These are phyloP conservation scores for Loris lydekkerianus DNA, from an alignment of 2,797 vertebrate species.

Conservation along the genomic window DNA sequence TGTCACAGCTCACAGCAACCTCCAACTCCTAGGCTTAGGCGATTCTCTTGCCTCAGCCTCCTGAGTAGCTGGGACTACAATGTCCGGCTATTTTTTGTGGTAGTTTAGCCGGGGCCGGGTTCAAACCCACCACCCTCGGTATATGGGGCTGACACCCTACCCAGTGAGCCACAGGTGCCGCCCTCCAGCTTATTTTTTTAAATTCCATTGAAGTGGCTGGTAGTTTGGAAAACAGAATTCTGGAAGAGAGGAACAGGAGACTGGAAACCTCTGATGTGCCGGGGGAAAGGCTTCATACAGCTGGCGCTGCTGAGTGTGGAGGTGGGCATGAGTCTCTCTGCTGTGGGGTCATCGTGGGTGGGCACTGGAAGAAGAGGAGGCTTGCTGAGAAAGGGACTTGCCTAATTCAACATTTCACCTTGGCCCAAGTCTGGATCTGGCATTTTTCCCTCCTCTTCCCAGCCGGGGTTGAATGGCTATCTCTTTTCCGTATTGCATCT, in stretches of 20 bases:
- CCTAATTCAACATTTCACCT: not conserved
- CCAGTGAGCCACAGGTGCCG: too few relatives aligned
- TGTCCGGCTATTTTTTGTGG: too few relatives aligned
- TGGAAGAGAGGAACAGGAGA: not conserved
- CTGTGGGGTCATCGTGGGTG: not conserved
- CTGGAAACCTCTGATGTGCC: not conserved
- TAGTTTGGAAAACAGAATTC: conserved; percentile 7
- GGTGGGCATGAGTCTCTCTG: not conserved
- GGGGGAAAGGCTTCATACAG: not conserved
- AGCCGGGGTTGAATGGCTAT: not conserved
- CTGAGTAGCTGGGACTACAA: too few relatives aligned
- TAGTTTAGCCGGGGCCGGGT: too few relatives aligned
- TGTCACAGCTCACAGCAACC: too few relatives aligned
- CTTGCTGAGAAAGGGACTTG: not conserved
- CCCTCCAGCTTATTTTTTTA: not conserved
- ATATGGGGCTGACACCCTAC: too few relatives aligned
- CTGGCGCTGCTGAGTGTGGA: not conserved
- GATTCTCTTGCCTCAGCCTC: too few relatives aligned
- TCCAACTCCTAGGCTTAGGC: too few relatives aligned
- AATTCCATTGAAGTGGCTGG: not conserved
- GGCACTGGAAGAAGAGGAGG: not conserved
- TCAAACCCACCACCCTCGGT: too few relatives aligned
- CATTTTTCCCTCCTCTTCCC: not conserved
- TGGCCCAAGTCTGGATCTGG: not conserved
- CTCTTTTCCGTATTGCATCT: not conserved